Conservation (phyloP, 2,888 invertebrate genomes). For the Cosmia pyralina region DNA sequence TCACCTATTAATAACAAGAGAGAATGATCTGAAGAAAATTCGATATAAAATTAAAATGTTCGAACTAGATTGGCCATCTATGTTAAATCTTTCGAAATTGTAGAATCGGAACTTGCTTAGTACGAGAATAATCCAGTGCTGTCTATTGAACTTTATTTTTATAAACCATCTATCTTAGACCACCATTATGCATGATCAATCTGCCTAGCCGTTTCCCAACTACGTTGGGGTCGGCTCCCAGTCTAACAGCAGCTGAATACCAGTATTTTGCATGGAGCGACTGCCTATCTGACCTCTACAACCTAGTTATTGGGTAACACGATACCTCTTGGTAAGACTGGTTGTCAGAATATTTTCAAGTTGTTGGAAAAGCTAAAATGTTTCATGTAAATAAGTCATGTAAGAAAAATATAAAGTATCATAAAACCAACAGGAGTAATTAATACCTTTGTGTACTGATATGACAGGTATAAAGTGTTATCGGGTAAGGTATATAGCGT, state of each 20-base stretch:
- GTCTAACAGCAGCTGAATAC: too few species aligned
- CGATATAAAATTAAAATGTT: background rate
- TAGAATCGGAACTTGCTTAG: background rate
- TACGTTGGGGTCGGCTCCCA: too few species aligned
- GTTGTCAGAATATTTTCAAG: too few species aligned
- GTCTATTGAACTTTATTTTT: background rate
- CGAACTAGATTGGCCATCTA: background rate
- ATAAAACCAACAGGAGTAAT: slow-evolving; percentile 16
- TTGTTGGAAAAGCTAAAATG: background rate
- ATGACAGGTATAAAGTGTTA: background rate
- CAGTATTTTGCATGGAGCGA: too few species aligned
- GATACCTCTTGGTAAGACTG: too few species aligned
- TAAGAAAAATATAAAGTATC: slow-evolving; percentile 4
- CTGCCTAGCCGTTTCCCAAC: too few species aligned
- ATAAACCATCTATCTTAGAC: background rate
- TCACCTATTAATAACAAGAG: slow-evolving; percentile 17
- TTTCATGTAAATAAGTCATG: slow-evolving; percentile 17
- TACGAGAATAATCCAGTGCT: too few species aligned
- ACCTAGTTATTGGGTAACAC: too few species aligned
- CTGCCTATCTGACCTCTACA: too few species aligned
- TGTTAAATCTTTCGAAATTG: background rate
- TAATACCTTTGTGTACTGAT: slow-evolving; percentile 5
- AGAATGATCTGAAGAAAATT: background rate
- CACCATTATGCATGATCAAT: too few species aligned
- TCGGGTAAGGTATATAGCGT: too few species aligned